Conservation (phyloP, 2,888 invertebrate species). For the Eupithecia dodoneata region DNA sequence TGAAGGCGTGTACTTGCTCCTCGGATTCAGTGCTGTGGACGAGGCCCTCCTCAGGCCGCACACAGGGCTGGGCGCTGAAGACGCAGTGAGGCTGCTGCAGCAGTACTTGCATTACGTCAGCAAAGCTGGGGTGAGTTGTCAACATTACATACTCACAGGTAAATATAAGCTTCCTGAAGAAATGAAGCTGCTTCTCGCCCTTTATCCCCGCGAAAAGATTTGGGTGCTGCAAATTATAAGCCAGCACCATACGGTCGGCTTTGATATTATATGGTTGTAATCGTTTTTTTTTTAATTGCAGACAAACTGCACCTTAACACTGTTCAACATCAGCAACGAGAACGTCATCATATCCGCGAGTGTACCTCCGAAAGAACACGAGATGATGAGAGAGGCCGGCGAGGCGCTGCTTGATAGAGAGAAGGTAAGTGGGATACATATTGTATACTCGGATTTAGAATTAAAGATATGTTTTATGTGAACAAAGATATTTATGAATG, state of each 20-base stretch:
- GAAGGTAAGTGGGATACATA: slow-evolving; percentile 83
- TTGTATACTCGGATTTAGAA: not conserved
- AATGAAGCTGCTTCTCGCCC: too few relatives aligned
- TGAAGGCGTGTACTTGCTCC: slow-evolving; percentile 93
- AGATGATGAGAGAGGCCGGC: slow-evolving; percentile 85
- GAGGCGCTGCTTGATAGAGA: slow-evolving; percentile 88
- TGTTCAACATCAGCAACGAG: slow-evolving; percentile 94
- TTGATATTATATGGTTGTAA: not conserved
- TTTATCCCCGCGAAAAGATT: too few relatives aligned
- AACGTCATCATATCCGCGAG: slow-evolving; percentile 94
- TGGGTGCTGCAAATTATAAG: not conserved
- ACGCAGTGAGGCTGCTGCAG: slow-evolving; percentile 92
- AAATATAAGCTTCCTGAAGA: too few relatives aligned
- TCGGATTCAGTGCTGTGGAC: slow-evolving; percentile 96
- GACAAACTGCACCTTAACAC: slow-evolving; percentile 93
- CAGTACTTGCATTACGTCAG: slow-evolving; percentile 89
- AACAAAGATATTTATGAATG: not conserved
- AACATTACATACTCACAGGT: not conserved
- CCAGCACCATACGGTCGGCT: too few relatives aligned
- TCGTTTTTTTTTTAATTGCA: slow-evolving; percentile 61
- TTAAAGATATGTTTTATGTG: not conserved
- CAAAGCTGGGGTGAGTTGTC: slow-evolving; percentile 82
- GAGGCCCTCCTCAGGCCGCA: slow-evolving; percentile 92
- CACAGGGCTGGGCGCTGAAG: slow-evolving; percentile 92
- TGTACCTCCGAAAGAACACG: slow-evolving; percentile 86